Conservation (phyloP, 2,888 invertebrate species). For the Saturnia japonica region DNA sequence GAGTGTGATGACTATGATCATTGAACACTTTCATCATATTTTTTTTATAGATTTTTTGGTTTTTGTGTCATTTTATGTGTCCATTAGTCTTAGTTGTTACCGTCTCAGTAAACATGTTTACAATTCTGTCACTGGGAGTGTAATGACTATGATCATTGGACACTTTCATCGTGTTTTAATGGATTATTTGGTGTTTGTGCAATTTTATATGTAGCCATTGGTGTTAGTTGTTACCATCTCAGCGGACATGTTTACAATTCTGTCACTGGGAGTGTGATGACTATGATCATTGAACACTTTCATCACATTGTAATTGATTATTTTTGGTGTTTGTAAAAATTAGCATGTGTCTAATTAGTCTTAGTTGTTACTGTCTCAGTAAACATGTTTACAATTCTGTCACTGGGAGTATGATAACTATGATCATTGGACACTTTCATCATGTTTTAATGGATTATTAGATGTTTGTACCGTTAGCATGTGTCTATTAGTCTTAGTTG, state of each 20-base stretch:
- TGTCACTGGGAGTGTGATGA: too few species aligned
- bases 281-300: too few species aligned
- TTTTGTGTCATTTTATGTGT: not conserved
- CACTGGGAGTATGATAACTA: conserved; percentile 27
- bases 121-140: not conserved
- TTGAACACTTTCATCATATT: conserved; percentile 10
- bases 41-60: conserved; percentile 1
- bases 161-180: conserved; percentile 2
- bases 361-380: conserved; percentile 28
- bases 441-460: not conserved
- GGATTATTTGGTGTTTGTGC: not conserved
- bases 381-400: conserved; percentile 29
- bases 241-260: too few species aligned
- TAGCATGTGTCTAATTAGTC: not conserved
- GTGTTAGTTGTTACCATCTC: too few species aligned
- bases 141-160: conserved; percentile 18
- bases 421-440: conserved; percentile 20
- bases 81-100: too few species aligned
- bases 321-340: not conserved
- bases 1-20: conserved; percentile 16
- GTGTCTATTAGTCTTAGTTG: conserved; percentile 21
- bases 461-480: not conserved
- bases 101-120: too few species aligned
- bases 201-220: not conserved
- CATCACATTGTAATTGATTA: too few species aligned